Base-by-base conservation (phyloP, 2,888 invertebrate genomes). In the Bombyx huttoni region DNA sequence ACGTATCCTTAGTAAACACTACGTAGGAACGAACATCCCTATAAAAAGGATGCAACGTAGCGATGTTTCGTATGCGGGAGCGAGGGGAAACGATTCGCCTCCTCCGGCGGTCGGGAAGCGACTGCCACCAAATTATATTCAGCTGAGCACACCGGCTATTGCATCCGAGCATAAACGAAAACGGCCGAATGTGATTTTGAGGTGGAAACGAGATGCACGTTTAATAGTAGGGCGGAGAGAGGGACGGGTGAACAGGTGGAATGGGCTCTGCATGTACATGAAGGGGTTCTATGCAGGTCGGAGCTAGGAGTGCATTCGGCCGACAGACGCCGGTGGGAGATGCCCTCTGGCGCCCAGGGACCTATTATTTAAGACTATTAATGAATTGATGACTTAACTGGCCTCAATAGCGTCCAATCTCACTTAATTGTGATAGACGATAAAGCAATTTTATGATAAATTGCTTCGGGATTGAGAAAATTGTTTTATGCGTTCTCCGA, bases 81-180 rank as follows among this genome's bases (percentile, higher is more conserved):
- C 57, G 70, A 61, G 70, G 74, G 73, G 63, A 77, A 72, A 65
- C 80, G 68, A 78, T 56, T 63, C 75, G 66, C 68, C 76, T 78
- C 77, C 81, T 73, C 62, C 73, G 68, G 67, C 76, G 75, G 73
- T 68, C 76, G 76, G 75, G 70, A 75, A 82, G 72, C 78, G 85
- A 87, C 87, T 87, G 88, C 66, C 78, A 80, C 73, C 56, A 78
- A 83, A 78, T 82, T 81, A 74, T 84, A 88, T 81, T 81, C 90
- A 69, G 89, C 89, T 67, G 58, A 49, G 71, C 75, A 89, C 81
- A 90, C 90, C 80, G 90, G 82, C 85, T 83, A 84, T 80, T 86
- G 86, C 86, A 84, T 78, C 85, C 87, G 87, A 87, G 72, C 67
- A 73, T 73, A 73, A 78, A 79, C 87, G 87, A 85, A 82, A 78